phyloP scores from a whole-genome alignment of 2,797 vertebrate species.

The Chelmon rostratus region DNA sequence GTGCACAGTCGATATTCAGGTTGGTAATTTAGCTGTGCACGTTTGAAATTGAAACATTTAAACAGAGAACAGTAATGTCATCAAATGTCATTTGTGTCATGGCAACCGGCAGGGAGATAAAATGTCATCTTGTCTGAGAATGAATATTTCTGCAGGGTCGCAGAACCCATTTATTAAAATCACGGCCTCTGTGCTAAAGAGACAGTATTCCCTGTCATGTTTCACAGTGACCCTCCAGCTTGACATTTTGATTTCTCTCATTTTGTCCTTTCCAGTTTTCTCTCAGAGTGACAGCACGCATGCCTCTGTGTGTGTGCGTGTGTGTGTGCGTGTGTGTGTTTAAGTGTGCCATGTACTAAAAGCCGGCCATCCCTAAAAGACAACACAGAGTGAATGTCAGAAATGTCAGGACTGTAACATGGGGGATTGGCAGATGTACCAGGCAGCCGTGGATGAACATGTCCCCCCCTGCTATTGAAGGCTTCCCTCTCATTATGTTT shows the following conservation, averaged over 20 bases:
- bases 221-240: slow-evolving; percentile 65
- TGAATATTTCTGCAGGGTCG: slow-evolving; percentile 67
- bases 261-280: slow-evolving; percentile 70
- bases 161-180: slow-evolving; percentile 74
- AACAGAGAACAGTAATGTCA: slow-evolving; percentile 66
- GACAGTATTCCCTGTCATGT: slow-evolving; percentile 68
- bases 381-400: slow-evolving; percentile 51
- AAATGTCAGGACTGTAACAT: slow-evolving; percentile 40
- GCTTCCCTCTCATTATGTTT: slow-evolving; percentile 22
- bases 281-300: slow-evolving; percentile 44
- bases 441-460: slow-evolving; percentile 20
- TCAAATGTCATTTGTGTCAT: slow-evolving; percentile 72
- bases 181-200: slow-evolving; percentile 41
- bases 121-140: slow-evolving; percentile 73
- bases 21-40: slow-evolving; percentile 44
- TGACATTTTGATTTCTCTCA: slow-evolving; percentile 74
- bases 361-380: slow-evolving; percentile 36
- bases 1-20: slow-evolving; percentile 28
- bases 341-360: slow-evolving; percentile 29
- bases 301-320: slow-evolving; percentile 6
- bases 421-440: slow-evolving; percentile 32
- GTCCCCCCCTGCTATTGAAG: slow-evolving; percentile 2
- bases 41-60: slow-evolving; percentile 70
- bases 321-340: slow-evolving; percentile 1
- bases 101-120: slow-evolving; percentile 63